These are phyloP conservation scores for Drosophila varians DNA, from an alignment of 1,140 invertebrate genomes.

Conservation along the genomic window DNA sequence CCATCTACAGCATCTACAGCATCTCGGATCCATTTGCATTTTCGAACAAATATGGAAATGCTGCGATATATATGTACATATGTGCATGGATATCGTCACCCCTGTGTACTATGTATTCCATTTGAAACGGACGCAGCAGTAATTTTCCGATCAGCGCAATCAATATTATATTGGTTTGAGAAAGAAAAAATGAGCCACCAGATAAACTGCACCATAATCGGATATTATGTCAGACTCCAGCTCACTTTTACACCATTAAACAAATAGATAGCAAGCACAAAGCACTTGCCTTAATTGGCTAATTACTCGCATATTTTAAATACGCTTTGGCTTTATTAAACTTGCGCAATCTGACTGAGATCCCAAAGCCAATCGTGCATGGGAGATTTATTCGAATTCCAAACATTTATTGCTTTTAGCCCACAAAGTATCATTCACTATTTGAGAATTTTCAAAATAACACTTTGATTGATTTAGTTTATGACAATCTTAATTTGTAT, in stretches of 20 bases:
- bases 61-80: not conserved
- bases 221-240: conserved; percentile 13
- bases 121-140: conserved; percentile 29
- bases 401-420: not conserved
- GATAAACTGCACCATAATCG: conserved; percentile 31
- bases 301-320: conserved; percentile 23
- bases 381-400: no score
- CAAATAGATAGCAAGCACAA: conserved; percentile 17
- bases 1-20: conserved; percentile 15
- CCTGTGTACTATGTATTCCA: conserved; percentile 5
- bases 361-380: no score
- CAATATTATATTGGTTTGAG: conserved; percentile 37
- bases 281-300: conserved; percentile 8
- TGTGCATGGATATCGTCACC: conserved; percentile 19
- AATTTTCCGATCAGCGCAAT: conserved; percentile 60
- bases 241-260: conserved; percentile 1
- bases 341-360: conserved; percentile 26
- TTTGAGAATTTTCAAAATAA: conserved; percentile 8
- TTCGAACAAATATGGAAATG: conserved; percentile 45
- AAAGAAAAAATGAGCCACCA: conserved; percentile 11
- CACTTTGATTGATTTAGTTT: conserved; percentile 25
- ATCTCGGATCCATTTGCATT: conserved; percentile 57
- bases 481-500: conserved; percentile 5
- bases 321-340: conserved; percentile 4
- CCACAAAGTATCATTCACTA: conserved; percentile 4